Evolutionary conservation across 2,113 vertebrate species (phyloP), one percentile per base, ranked within the genome.

Genomic region (Cochlearius cochlearius): DNA sequence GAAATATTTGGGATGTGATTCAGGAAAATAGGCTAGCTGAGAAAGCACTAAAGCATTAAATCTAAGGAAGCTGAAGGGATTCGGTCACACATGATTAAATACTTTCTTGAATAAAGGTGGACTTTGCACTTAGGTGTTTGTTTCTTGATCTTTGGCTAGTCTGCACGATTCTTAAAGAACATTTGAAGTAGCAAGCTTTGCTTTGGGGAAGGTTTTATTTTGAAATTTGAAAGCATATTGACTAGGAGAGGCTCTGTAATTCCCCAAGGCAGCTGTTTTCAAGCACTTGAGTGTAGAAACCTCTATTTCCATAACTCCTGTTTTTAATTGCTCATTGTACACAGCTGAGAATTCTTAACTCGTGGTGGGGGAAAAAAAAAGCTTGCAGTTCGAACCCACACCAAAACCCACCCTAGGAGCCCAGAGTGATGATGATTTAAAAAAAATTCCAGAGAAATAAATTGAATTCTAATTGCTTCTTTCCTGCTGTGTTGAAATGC

Each of bases 401-500:
- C 34, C 66, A 87, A 87, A 93, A 64, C 5, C 18, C 49, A 68
- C 36, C 12, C 27, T 56, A 67, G 62, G 80, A 81, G 71, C 62
- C 17, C 53, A 68, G 69, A 75, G 36, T 3, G 20, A 25, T 21
- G 53, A 30, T 21, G 34, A 15, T 75, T 91, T 88, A 5, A 86
- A 78, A 86, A 78, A 91, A 95, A 49, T 22, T 50, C 34, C 3
- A 17, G 63, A 59, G n/a, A 89, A 86, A 75, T 43, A 91, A 75
- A 78, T 18, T 72, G 47, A 89, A 85, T 96, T 88, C 74, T 86
- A 79, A 86, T 95, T 0, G 3, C 38, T 85, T 72, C 20, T 94
- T 95, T 81, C 62, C 66, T 82, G 62, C 77, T 74, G 50, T 91
- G 81, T 49, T 87, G 86, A 84, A 96, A 80, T 92, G 45, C 74